Percentiles rank a stretch among this genome's conserved stretches.
Conservation (phyloP, 1,140 invertebrate genomes). For the Marisa cornuarietis region DNA sequence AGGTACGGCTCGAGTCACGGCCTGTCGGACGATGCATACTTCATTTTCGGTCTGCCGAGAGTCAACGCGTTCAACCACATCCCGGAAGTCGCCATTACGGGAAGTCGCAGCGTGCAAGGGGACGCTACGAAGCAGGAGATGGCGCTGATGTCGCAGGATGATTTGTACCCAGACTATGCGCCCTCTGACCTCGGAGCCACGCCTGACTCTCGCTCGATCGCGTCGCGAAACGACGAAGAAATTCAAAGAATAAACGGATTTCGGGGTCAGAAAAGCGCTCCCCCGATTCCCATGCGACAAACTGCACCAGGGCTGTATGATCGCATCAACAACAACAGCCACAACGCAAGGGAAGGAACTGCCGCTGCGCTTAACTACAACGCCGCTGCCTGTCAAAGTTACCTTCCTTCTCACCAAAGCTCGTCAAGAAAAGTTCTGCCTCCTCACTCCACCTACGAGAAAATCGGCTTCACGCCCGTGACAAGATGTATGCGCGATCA, state of each 20-base stretch:
- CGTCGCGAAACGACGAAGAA: constrained; percentile 10
- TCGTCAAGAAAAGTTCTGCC: no score
- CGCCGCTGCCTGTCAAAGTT: no score
- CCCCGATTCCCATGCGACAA: not conserved
- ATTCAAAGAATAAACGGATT: constrained; percentile 19
- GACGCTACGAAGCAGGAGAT: not conserved
- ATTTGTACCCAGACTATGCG: not conserved
- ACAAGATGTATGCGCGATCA: no score
- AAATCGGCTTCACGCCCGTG: no score
- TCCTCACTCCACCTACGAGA: no score
- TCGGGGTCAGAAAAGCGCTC: not conserved
- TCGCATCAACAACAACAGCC: not conserved
- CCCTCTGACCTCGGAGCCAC: constrained; percentile 15
- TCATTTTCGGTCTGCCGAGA: constrained; percentile 24
- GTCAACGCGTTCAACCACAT: constrained; percentile 15
- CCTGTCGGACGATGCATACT: constrained; percentile 21
- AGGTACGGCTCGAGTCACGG: constrained; percentile 15
- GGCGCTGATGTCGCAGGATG: not conserved
- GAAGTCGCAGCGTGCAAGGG: constrained; percentile 11
- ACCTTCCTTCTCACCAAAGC: no score
- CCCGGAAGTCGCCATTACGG: constrained; percentile 20
- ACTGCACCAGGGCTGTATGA: constrained; percentile 1
- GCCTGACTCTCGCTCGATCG: not conserved
- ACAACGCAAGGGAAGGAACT: not conserved
- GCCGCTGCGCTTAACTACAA: no score